Conservation (phyloP, 2,113 vertebrate genomes). For the Myotis yumanensis region DNA sequence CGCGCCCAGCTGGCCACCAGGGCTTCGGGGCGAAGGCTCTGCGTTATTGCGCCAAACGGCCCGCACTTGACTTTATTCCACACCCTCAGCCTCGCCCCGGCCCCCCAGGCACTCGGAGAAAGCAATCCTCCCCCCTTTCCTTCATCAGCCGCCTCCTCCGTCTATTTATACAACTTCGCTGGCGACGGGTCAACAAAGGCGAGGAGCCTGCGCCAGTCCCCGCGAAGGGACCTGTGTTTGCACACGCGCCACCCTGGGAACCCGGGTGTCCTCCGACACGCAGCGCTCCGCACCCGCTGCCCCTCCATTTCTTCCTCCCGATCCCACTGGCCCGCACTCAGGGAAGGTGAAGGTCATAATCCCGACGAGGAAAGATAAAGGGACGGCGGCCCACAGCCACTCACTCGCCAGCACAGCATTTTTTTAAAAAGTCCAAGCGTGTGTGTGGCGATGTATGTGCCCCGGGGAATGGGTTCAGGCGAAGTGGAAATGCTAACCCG, state of each 20-base stretch:
- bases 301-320: not conserved
- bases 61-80: not conserved
- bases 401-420: not conserved
- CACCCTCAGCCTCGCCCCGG: not conserved
- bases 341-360: not conserved
- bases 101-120: not conserved
- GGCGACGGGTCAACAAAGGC: conserved; percentile 59
- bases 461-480: not conserved
- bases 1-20: not conserved
- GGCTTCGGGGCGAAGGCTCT: not conserved
- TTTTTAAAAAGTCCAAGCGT: not conserved
- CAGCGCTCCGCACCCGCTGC: not conserved
- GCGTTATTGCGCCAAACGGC: not conserved
- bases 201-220: not conserved
- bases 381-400: not conserved
- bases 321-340: not conserved
- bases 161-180: conserved; percentile 32
- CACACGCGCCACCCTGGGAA: not conserved
- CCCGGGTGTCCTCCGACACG: not conserved
- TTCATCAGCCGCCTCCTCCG: not conserved
- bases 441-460: not conserved
- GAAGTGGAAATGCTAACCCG: not conserved
- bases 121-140: not conserved
- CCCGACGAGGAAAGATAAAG: not conserved
- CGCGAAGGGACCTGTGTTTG: not conserved